Evolutionary conservation across 2,888 invertebrate genomes (phyloP), one percentile per base, ranked within the genome.

Genomic region (Ennomos fuscantarius): DNA sequence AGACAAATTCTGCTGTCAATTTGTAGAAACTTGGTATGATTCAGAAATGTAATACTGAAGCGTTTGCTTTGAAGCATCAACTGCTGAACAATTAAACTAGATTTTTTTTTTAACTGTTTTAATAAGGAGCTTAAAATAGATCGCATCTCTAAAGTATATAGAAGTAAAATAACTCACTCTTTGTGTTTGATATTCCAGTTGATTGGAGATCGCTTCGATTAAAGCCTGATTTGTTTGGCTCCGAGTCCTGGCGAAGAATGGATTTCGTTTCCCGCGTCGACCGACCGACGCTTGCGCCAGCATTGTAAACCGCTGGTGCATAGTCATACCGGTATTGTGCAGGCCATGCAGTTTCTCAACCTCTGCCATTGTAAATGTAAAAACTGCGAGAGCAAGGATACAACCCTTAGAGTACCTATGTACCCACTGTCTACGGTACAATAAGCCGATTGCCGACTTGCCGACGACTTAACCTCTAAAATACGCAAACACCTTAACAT

Each of bases 291-390:
- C 35, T n/a, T 12, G 31, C n/a, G 68, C 51, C 57, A 89, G 61
- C 58, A 86, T 60, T 8, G 86, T 81, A 53, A 90, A 90, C 45
- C 90, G 74, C 3, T 88, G 82, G 60, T 86, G 76, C 48, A 89
- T 70, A 47, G 77, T 84, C 55, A 89, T 58, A 36, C 68, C 68
- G 9, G 94, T 94, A 10, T 93, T 83, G 50, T 88, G 89, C 34
- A 92, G 82, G 59, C 89, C 89, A 58, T 84, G 82, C 45, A 92
- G 74, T 75, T 85, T 84, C 57, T 89, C 86, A 57, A 91, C 83
- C 52, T 90, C 87, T 44, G 12, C 45, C 65, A 64, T 66, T 13
- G 46, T 61, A 39, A 42, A 57, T 40, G 40, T 37, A 5, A 43
- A 49, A 60, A 45, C 42, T 33, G 50, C 47, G 47, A 15, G 41